Evolutionary conservation across 2,888 invertebrate species (phyloP).

Genomic region (Troilus luridus): DNA sequence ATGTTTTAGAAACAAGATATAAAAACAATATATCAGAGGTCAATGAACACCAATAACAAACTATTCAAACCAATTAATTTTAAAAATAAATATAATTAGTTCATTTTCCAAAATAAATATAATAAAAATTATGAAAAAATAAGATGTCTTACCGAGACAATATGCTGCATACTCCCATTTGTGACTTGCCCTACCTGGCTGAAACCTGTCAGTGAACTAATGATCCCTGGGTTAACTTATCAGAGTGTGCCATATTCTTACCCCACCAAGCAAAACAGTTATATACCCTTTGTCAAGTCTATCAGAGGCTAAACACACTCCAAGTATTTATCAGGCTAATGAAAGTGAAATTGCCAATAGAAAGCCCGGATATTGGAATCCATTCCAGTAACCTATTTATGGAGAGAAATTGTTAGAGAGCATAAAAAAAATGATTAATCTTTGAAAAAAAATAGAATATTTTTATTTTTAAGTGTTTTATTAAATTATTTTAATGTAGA

Average conservation of each 20-base stretch:
- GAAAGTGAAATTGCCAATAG: not conserved
- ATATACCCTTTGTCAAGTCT: not conserved
- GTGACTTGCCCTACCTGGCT: not conserved
- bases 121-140: not conserved
- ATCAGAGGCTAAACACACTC: not conserved
- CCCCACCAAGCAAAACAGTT: slow-evolving; percentile 32
- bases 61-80: not conserved
- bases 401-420: not conserved
- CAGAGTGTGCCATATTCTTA: not conserved
- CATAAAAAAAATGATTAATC: not conserved
- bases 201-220: slow-evolving; percentile 21
- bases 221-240: slow-evolving; percentile 7
- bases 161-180: not conserved
- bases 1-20: no score
- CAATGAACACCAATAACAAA: not conserved
- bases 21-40: not conserved
- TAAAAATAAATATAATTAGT: not conserved
- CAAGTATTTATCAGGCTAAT: not conserved
- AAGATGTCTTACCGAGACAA: not conserved
- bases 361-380: not conserved
- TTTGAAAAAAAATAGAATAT: not conserved
- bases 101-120: not conserved
- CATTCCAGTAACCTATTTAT: not conserved
- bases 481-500: not conserved
- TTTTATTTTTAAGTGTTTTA: not conserved